Evolutionary conservation across 2,888 invertebrate species (phyloP).

Genomic region (Piscicola geometra): DNA sequence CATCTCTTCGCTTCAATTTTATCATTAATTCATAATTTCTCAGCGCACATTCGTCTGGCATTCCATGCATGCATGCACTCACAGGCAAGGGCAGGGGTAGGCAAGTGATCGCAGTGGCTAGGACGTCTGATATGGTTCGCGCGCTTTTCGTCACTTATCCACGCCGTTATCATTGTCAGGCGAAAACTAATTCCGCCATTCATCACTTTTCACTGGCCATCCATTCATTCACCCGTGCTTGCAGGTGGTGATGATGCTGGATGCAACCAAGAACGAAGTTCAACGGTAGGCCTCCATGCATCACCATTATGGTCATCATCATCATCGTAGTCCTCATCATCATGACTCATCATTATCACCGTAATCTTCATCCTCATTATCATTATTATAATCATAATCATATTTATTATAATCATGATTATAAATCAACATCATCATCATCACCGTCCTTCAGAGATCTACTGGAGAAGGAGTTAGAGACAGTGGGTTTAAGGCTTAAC

Average conservation of each 20-base stretch:
- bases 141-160: no score
- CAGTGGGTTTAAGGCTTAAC: conserved; percentile 93
- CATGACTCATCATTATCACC: neutral
- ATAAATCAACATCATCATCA: conserved; percentile 18
- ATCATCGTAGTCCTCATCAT: no score
- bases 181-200: no score
- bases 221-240: neutral
- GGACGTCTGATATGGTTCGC: conserved; percentile 86
- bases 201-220: no score
- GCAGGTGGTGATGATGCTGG: conserved; percentile 83
- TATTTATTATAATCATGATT: conserved; percentile 1
- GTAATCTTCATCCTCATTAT: conserved; percentile 3
- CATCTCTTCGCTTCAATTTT: neutral
- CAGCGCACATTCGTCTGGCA: neutral
- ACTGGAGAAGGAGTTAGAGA: conserved; percentile 89
- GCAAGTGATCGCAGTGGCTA: conserved; percentile 95
- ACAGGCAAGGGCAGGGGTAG: conserved; percentile 68
- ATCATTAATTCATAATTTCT: conserved; percentile 34
- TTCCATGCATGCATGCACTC: neutral
- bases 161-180: no score
- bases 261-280: conserved; percentile 95
- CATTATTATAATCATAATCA: conserved; percentile 15
- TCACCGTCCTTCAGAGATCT: conserved; percentile 62
- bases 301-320: conserved; percentile 2
- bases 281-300: conserved; percentile 62